Evolutionary conservation across 2,113 vertebrate species (phyloP).

Genomic region (Apodemus sylvaticus): DNA sequence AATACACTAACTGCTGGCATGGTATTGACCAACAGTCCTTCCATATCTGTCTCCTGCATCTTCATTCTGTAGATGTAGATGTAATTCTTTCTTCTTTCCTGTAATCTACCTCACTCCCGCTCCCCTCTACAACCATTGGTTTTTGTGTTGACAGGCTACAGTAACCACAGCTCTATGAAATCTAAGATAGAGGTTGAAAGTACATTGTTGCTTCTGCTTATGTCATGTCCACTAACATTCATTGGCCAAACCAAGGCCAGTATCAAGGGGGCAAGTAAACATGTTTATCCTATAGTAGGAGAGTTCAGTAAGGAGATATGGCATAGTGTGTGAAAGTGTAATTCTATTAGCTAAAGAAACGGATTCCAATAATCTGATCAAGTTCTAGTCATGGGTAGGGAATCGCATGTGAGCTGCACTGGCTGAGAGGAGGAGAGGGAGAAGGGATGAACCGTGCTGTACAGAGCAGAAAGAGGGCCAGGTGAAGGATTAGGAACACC

Average conservation of each 20-base stretch:
- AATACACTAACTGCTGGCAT: too few relatives aligned
- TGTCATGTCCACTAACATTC: neutral
- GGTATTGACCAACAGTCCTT: too few relatives aligned
- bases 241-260: neutral
- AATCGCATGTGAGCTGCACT: neutral
- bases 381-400: neutral
- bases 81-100: too few relatives aligned
- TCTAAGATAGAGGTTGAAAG: neutral
- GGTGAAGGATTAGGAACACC: neutral
- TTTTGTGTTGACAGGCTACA: too few relatives aligned
- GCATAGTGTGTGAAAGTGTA: neutral
- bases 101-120: too few relatives aligned
- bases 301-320: neutral
- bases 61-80: too few relatives aligned
- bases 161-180: conserved; percentile 1
- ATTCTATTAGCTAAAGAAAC: neutral
- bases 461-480: neutral
- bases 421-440: neutral
- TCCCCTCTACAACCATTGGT: too few relatives aligned
- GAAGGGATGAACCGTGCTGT: neutral
- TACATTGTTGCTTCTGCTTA: neutral
- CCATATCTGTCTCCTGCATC: too few relatives aligned
- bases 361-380: neutral
- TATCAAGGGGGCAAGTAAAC: neutral
- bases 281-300: neutral